phyloP scores from a whole-genome alignment of 2,113 vertebrate species.

The Ammodytes dubius region DNA sequence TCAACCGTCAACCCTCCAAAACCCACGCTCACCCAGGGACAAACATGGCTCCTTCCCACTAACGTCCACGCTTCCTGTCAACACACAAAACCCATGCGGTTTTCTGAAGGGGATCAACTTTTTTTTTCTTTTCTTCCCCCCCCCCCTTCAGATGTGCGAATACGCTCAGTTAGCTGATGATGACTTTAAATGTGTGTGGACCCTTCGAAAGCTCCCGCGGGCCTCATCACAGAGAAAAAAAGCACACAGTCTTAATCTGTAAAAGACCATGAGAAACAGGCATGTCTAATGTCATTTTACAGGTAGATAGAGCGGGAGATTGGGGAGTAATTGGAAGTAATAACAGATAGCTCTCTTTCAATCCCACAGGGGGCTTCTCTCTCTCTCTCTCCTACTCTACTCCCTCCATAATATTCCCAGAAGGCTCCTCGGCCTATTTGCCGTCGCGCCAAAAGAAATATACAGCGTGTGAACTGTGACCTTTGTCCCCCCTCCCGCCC shows the following conservation, averaged over 20 bases:
- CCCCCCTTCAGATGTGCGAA: conserved; percentile 43
- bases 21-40: conserved; percentile 60
- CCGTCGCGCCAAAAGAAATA: conserved; percentile 80
- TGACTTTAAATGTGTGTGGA: conserved; percentile 63
- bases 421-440: conserved; percentile 72
- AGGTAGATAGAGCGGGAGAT: conserved; percentile 86
- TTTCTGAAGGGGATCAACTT: conserved; percentile 61
- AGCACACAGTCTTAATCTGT: conserved; percentile 67
- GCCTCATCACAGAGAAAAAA: conserved; percentile 70
- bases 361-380: conserved; percentile 75
- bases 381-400: conserved; percentile 16
- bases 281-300: conserved; percentile 88
- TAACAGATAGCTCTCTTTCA: conserved; percentile 82
- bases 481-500: conserved; percentile 78
- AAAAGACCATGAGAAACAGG: conserved; percentile 79
- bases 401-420: conserved; percentile 61
- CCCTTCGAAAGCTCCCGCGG: conserved; percentile 66
- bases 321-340: conserved; percentile 86
- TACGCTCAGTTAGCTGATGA: conserved; percentile 68
- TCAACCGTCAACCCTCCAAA: conserved; percentile 64
- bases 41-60: conserved; percentile 47
- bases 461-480: conserved; percentile 83
- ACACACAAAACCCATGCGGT: conserved; percentile 68
- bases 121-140: background rate
- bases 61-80: conserved; percentile 71